Evolutionary conservation across 2,113 vertebrate genomes (phyloP).

Genomic region (Emydocephalus ijimae): DNA sequence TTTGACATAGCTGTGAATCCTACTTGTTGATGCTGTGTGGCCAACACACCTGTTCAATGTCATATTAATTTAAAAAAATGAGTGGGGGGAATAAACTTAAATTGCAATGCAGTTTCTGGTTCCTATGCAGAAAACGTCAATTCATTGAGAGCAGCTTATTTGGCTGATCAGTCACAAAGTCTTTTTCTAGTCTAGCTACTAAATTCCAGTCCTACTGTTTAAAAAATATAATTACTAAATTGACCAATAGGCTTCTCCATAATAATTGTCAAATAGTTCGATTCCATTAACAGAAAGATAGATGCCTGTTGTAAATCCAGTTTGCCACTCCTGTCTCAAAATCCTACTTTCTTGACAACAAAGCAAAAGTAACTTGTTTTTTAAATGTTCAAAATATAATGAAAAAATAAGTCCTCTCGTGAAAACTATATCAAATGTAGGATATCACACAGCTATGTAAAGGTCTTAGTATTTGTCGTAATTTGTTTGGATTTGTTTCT

Average conservation of each 20-base stretch:
- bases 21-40: not conserved
- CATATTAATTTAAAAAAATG: not conserved
- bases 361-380: not conserved
- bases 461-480: not conserved
- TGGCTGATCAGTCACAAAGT: constrained; percentile 7
- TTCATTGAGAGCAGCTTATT: not conserved
- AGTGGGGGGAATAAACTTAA: not conserved
- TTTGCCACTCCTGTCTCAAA: not conserved
- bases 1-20: not conserved
- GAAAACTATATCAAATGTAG: not conserved
- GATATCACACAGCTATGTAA: not conserved
- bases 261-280: not conserved
- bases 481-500: not conserved
- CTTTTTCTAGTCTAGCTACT: not conserved
- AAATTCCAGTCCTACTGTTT: not conserved
- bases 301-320: not conserved
- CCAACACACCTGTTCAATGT: not conserved
- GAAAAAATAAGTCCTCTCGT: not conserved
- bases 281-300: not conserved
- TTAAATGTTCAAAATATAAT: not conserved
- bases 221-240: not conserved
- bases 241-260: not conserved
- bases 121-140: not conserved
- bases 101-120: not conserved
- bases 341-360: not conserved